Conservation (phyloP, 2,113 vertebrate species). For the Lontra canadensis region DNA sequence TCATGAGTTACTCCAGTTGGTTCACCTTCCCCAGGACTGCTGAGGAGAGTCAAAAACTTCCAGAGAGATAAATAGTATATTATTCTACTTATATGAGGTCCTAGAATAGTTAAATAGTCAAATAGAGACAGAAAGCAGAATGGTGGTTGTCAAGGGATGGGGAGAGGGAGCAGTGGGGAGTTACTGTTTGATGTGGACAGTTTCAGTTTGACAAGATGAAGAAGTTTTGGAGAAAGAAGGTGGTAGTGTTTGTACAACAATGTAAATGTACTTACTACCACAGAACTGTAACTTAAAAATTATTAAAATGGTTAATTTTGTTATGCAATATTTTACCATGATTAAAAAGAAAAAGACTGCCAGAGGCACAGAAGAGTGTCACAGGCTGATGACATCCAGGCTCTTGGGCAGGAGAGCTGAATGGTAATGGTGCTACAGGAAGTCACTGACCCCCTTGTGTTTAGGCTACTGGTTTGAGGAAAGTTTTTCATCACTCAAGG, state of each 20-base stretch:
- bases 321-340: background rate
- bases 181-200: background rate
- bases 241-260: background rate
- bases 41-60: background rate
- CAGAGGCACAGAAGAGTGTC: background rate
- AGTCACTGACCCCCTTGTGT: background rate
- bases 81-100: background rate
- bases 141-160: background rate
- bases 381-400: background rate
- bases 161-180: background rate
- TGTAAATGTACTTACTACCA: background rate
- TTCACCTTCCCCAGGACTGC: background rate
- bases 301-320: background rate
- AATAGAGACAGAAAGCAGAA: background rate
- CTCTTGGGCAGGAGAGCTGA: background rate
- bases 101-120: background rate
- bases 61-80: background rate
- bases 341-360: background rate
- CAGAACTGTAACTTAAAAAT: background rate
- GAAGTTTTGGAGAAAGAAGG: background rate
- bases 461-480: background rate
- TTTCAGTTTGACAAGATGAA: background rate
- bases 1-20: background rate
- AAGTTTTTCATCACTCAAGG: background rate
- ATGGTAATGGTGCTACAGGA: background rate